Base-by-base conservation (phyloP, 2,797 vertebrate species). In the Carapus acus region DNA sequence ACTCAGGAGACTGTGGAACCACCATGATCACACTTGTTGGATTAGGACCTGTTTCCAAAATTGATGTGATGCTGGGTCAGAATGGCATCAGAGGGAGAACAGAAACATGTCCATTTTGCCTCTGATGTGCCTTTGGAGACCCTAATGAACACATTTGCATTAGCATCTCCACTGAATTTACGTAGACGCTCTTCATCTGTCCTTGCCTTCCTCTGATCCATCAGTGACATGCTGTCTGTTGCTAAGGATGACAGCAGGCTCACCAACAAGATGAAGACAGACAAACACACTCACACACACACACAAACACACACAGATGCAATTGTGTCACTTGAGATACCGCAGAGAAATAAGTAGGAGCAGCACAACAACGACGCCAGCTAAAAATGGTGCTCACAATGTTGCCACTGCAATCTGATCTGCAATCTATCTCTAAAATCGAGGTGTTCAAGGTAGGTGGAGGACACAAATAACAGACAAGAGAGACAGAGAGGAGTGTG, bases 131-230 rank as follows among this genome's bases (percentile, higher is more conserved):
- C 4, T 33, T 33, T 33, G 6, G 31, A 33, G 31, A 4, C 31
- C 9, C 6, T 13, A 11, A 29, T 33, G 11, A 33, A 33, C 4
- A 27, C 24, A 33, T 33, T 33, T 33, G 31, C 8, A 33, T 33
- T 27, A 4, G 24, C 24, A 27, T 5, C 4, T 9, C 24, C 24
- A 27, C 9, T 9, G 9, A 27, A 9, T 27, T 27, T 27, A 5
- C 9, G 5, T 37, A 51, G 48, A 55, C 46, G 46, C 24, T 50
- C 23, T 56, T 36, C 49, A 39, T 51, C 42, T 58, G 56, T 22
- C 46, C 23, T 21, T 57, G 42, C 52, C 62, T 68, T 41, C n/a
- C 39, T 67, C 48, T 57, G 43, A 71, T 67, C 44, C 44, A 54
- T 42, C 49, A 21, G 31, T 22, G 54, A 43, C 43, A 68, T 54